These are phyloP conservation scores for Anoplopoma fimbria DNA, from an alignment of 2,113 vertebrate genomes.

Conservation along the genomic window DNA sequence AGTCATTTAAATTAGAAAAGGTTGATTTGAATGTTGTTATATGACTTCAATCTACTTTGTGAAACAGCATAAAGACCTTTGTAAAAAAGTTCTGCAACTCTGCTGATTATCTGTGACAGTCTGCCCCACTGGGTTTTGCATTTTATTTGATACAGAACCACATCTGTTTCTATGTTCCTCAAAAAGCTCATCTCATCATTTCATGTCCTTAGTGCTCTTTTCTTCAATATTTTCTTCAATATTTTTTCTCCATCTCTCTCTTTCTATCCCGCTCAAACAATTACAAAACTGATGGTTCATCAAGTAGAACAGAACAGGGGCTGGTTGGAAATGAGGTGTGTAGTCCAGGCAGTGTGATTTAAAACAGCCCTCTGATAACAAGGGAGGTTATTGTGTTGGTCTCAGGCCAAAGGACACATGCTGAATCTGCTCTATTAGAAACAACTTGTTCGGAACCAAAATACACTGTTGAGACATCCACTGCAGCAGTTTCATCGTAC, in stretches of 20 bases:
- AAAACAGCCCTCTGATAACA: constrained; percentile 53
- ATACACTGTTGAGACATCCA: constrained; percentile 19
- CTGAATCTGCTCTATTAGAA: constrained; percentile 56
- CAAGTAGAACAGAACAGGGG: constrained; percentile 45
- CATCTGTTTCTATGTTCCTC: constrained; percentile 37
- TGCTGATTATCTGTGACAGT: constrained; percentile 58
- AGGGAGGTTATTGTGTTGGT: constrained; percentile 51
- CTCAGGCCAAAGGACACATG: constrained; percentile 57
- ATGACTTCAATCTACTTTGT: constrained; percentile 41
- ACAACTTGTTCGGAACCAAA: constrained; percentile 55
- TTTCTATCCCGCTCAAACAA: constrained; percentile 41
- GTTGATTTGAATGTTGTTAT: constrained; percentile 49
- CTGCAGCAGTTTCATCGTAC: constrained; percentile 2
- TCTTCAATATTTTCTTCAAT: constrained; percentile 17
- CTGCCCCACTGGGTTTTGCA: constrained; percentile 20
- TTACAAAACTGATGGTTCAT: constrained; percentile 56
- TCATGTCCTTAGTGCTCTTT: constrained; percentile 15
- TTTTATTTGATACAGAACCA: constrained; percentile 52
- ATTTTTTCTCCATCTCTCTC: constrained; percentile 5
- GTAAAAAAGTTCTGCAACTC: constrained; percentile 17
- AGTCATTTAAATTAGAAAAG: constrained; percentile 47
- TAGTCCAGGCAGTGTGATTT: constrained; percentile 56
- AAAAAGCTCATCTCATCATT: constrained; percentile 40
- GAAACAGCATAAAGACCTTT: constrained; percentile 27
- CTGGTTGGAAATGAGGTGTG: constrained; percentile 59